Percentiles rank a stretch among this genome's conserved stretches.
Conservation (phyloP, 2,888 invertebrate species). For the Heliconius charithonia region DNA sequence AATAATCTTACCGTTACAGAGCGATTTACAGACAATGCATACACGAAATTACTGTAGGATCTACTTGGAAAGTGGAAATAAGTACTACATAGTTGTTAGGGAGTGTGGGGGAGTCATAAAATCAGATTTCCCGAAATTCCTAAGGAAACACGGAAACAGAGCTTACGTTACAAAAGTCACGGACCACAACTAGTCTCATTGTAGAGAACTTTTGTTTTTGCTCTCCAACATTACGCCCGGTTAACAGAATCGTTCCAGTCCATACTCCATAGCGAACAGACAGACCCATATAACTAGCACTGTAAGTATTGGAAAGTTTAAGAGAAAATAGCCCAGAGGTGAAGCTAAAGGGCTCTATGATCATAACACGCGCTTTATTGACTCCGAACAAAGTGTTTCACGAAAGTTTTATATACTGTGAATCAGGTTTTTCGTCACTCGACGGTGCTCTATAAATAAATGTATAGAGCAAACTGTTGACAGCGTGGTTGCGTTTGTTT, state of each 20-base stretch:
- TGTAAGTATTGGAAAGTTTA: conserved; percentile 36
- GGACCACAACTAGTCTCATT: not conserved
- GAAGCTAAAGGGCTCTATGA: conserved; percentile 30
- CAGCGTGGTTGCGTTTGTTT: not conserved
- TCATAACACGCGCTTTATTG: conserved; percentile 20
- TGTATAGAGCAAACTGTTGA: not conserved
- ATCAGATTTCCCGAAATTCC: no score
- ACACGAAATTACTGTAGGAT: no score
- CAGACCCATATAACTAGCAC: not conserved
- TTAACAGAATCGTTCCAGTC: not conserved
- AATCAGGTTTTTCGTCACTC: not conserved
- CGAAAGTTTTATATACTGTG: conserved; percentile 16
- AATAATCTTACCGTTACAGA: no score
- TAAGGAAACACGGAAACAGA: not conserved
- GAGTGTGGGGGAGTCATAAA: not conserved
- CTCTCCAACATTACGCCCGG: not conserved
- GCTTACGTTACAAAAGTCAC: not conserved
- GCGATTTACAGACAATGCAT: no score
- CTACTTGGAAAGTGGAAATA: no score
- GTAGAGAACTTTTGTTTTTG: not conserved
- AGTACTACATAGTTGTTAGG: no score
- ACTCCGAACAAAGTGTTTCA: not conserved
- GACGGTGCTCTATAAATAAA: not conserved
- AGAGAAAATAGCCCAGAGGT: conserved; percentile 39
- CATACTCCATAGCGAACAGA: not conserved